Conservation (phyloP, 2,113 vertebrate species). For the Hemichromis elongatus region DNA sequence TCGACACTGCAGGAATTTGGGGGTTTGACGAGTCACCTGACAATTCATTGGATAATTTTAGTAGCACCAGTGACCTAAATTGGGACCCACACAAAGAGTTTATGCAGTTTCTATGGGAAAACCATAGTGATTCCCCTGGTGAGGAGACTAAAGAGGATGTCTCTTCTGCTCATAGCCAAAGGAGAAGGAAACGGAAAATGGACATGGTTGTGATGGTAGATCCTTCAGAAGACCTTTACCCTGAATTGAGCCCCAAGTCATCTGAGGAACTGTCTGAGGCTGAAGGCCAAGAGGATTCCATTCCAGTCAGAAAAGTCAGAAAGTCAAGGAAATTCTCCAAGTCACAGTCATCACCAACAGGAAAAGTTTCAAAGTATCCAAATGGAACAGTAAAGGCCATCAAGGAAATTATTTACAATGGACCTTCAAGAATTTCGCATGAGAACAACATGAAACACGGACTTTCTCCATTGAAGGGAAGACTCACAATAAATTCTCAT, state of each 20-base stretch:
- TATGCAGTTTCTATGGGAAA: slow-evolving; percentile 90
- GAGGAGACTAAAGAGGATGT: slow-evolving; percentile 77
- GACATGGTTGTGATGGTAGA: slow-evolving; percentile 92
- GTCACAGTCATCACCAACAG: slow-evolving; percentile 75
- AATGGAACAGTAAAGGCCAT: slow-evolving; percentile 84
- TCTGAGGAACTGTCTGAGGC: slow-evolving; percentile 76
- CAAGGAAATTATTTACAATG: slow-evolving; percentile 83
- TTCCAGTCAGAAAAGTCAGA: slow-evolving; percentile 43
- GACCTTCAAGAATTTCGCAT: slow-evolving; percentile 76
- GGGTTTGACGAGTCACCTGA: slow-evolving; percentile 82
- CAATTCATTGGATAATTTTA: slow-evolving; percentile 83
- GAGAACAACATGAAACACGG: slow-evolving; percentile 79
- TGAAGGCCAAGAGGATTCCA: slow-evolving; percentile 72
- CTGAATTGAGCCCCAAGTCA: slow-evolving; percentile 77
- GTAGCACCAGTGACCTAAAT: slow-evolving; percentile 75
- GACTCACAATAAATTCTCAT: slow-evolving; percentile 79
- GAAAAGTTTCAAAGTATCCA: slow-evolving; percentile 73
- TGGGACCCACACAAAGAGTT: slow-evolving; percentile 91
- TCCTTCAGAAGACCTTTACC: slow-evolving; percentile 85
- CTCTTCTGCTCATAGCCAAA: slow-evolving; percentile 63
- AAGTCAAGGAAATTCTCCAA: slow-evolving; percentile 77
- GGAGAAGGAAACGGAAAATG: slow-evolving; percentile 91
- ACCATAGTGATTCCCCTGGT: slow-evolving; percentile 76
- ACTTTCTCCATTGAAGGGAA: slow-evolving; percentile 77
- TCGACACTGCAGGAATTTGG: slow-evolving; percentile 78